Base-by-base conservation (phyloP, 2,888 invertebrate genomes). In the Congeria kusceri region DNA sequence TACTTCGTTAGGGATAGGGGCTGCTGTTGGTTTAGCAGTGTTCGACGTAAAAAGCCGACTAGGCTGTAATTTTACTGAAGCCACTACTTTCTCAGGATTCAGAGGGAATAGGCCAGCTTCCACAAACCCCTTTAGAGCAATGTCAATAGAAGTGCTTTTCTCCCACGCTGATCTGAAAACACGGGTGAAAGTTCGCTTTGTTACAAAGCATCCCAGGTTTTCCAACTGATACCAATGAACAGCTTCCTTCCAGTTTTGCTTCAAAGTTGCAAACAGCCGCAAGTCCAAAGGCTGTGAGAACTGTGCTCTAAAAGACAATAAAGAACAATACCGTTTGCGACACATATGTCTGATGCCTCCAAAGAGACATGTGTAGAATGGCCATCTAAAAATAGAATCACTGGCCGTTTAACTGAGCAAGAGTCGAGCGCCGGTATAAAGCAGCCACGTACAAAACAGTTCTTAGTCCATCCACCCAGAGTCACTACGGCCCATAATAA, bases 211-310 rank as follows among this genome's bases (percentile, higher is more conserved):
- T 1, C 73, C 79, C 13, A 74, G 39, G 47, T 77, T 63, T 32
- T 72, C 59, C 13, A 39, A 7, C 27, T 80, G 72, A 47, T 56
- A 79, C 44, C 73, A 71, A 3, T 74, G 56, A 1, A 71, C 77
- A 18, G 73, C 58, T 18, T 78, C 64, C n/a, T n/a, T 66, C 81
- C 83, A 81, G 29, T 62, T 27, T 15, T 44, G 23, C 62, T 86
- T 86, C 25, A 86, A 56, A 2, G 66, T 9, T 1, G 73, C 65
- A 58, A 80, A 83, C 9, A 85, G 71, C 11, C 72, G 49, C n/a
- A 83, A 56, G 59, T 85, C 80, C 15, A 77, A 61, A 0, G 84
- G 80, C 59, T 85, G 85, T 85, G 83, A 13, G 70, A 70, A 20
- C 76, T 63, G 67, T 85, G 83, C 15, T 83, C 67, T 1, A 73